Conservation (phyloP, 1,140 invertebrate species). For the Sitophilus oryzae region DNA sequence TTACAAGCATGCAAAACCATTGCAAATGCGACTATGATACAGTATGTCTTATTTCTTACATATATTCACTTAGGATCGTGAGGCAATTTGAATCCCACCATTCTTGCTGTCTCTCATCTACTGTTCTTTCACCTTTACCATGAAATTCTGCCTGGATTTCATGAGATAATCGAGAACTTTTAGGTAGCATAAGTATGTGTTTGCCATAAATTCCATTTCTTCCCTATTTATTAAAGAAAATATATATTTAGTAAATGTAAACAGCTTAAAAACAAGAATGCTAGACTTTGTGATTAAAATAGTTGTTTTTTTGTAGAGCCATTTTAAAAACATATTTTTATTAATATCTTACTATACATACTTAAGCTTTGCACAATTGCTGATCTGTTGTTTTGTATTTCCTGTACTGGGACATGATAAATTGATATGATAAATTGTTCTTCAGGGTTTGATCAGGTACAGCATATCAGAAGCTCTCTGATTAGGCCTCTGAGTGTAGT, state of each 20-base stretch:
- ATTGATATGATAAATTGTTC: constrained; percentile 55
- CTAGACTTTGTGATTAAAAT: too few relatives aligned
- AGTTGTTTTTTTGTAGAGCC: too few relatives aligned
- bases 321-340: too few relatives aligned
- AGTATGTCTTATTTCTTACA: too few relatives aligned
- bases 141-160: constrained; percentile 66
- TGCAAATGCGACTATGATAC: too few relatives aligned
- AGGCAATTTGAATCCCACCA: constrained; percentile 81
- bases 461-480: constrained; percentile 53
- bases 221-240: constrained; percentile 44
- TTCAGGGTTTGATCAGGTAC: constrained; percentile 48
- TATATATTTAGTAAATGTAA: neutral
- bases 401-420: constrained; percentile 64
- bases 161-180: constrained; percentile 57
- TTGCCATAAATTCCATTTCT: constrained; percentile 62
- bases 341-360: too few relatives aligned
- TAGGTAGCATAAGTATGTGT: constrained; percentile 71
- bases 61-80: constrained; percentile 69
- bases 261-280: too few relatives aligned
- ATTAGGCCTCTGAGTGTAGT: constrained; percentile 51
- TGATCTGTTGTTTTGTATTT: constrained; percentile 71
- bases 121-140: constrained; percentile 67
- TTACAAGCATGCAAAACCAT: too few relatives aligned
- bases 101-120: constrained; percentile 70
- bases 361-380: constrained; percentile 67